phyloP scores from a whole-genome alignment of 2,797 vertebrate genomes.

The Enteromius mattozi region DNA sequence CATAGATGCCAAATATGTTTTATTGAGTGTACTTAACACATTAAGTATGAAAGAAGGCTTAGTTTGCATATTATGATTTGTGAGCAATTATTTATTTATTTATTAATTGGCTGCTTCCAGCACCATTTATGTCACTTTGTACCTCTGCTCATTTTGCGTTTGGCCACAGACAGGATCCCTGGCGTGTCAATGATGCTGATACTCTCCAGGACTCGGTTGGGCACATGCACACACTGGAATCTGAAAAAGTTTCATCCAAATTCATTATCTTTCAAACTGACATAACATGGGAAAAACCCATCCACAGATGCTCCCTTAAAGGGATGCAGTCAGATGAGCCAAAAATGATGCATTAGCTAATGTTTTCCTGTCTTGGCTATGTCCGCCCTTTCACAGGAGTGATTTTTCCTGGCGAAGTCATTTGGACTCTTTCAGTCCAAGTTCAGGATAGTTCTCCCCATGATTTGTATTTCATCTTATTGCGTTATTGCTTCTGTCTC shows the following conservation, averaged over 20 bases:
- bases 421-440: conserved; percentile 7
- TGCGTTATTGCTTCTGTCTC: not conserved
- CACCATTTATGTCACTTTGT: conserved; percentile 52
- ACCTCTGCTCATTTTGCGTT: conserved; percentile 85
- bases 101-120: not conserved
- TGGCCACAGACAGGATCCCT: conserved; percentile 84
- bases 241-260: conserved; percentile 63
- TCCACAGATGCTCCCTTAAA: not conserved
- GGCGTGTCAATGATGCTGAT: conserved; percentile 90
- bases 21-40: not conserved
- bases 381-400: conserved; percentile 30
- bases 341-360: conserved; percentile 25
- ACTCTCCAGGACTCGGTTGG: conserved; percentile 86
- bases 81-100: not conserved
- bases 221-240: conserved; percentile 86
- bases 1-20: not conserved
- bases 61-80: not conserved
- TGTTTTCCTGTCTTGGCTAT: not conserved
- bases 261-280: not conserved
- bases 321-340: conserved; percentile 9
- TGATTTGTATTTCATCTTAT: not conserved
- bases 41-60: not conserved
- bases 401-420: not conserved
- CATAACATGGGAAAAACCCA: conserved; percentile 2
- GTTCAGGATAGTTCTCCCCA: not conserved